phyloP scores from a whole-genome alignment of 2,113 vertebrate species.

The Ranitomeya variabilis region DNA sequence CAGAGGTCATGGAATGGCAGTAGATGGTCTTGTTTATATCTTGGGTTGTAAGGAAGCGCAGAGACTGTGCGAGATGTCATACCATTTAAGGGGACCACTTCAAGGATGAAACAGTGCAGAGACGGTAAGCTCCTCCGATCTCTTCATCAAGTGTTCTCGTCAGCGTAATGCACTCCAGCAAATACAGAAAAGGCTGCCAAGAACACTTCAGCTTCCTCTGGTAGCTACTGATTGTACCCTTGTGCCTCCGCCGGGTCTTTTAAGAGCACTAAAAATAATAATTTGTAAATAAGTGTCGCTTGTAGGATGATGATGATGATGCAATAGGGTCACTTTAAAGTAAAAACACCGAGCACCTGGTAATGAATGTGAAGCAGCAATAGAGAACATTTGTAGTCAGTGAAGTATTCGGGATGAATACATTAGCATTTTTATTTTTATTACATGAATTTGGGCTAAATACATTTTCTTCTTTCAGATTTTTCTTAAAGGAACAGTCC shows the following conservation, averaged over 20 bases:
- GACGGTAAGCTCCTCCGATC: background rate
- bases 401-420: background rate
- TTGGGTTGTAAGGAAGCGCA: background rate
- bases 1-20: background rate
- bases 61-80: background rate
- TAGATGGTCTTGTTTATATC: slow-evolving; percentile 16
- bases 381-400: background rate
- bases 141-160: background rate
- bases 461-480: too few species aligned
- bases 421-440: background rate
- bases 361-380: background rate
- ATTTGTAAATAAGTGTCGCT: slow-evolving; percentile 18
- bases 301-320: background rate
- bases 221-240: background rate
- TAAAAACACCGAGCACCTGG: background rate
- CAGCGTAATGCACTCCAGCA: background rate
- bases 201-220: slow-evolving; percentile 16
- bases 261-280: slow-evolving; percentile 38
- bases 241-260: background rate
- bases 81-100: slow-evolving; percentile 41
- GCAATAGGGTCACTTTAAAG: background rate
- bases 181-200: background rate
- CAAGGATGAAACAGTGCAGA: slow-evolving; percentile 17
- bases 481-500: too few species aligned
- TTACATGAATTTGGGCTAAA: background rate